Percentiles rank a stretch among this genome's conserved stretches.
These are phyloP conservation scores for Hestina assimilis DNA, from an alignment of 1,140 invertebrate species.

Conservation along the genomic window DNA sequence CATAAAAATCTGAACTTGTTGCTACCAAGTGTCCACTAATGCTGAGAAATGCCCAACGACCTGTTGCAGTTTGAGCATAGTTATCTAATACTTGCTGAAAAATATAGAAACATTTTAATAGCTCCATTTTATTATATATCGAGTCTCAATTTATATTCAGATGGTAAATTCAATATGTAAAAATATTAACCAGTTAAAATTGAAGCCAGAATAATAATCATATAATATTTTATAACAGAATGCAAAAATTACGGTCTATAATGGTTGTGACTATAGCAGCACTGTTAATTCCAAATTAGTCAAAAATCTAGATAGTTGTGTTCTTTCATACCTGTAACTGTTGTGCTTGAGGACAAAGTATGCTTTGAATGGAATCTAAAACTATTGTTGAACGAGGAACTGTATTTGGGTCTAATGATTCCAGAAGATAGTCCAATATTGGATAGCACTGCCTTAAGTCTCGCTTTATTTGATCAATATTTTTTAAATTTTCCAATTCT, in stretches of 20 bases:
- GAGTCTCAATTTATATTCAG: too few relatives aligned
- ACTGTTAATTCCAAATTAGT: too few relatives aligned
- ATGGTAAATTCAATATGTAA: too few relatives aligned
- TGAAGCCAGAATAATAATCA: too few relatives aligned
- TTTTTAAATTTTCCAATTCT: slow-evolving; percentile 85
- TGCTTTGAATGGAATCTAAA: slow-evolving; percentile 81
- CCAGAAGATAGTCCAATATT: slow-evolving; percentile 85
- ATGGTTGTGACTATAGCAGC: too few relatives aligned
- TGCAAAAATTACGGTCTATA: too few relatives aligned
- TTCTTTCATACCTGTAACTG: slow-evolving; percentile 85
- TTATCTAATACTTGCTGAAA: slow-evolving; percentile 86
- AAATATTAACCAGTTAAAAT: too few relatives aligned
- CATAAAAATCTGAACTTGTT: slow-evolving; percentile 89
- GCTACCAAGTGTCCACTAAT: slow-evolving; percentile 86
- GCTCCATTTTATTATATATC: too few relatives aligned
- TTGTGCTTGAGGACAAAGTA: slow-evolving; percentile 85
- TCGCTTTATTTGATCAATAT: slow-evolving; percentile 88
- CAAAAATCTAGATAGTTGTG: too few relatives aligned
- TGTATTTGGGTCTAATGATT: slow-evolving; percentile 83
- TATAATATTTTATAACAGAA: too few relatives aligned
- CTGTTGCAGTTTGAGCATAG: slow-evolving; percentile 86
- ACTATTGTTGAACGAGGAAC: slow-evolving; percentile 80
- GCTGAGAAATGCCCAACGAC: slow-evolving; percentile 88
- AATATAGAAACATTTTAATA: too few relatives aligned
- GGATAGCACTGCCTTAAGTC: slow-evolving; percentile 87